phyloP scores from a whole-genome alignment of 1,140 invertebrate species.

The Nixonia krombeini region DNA sequence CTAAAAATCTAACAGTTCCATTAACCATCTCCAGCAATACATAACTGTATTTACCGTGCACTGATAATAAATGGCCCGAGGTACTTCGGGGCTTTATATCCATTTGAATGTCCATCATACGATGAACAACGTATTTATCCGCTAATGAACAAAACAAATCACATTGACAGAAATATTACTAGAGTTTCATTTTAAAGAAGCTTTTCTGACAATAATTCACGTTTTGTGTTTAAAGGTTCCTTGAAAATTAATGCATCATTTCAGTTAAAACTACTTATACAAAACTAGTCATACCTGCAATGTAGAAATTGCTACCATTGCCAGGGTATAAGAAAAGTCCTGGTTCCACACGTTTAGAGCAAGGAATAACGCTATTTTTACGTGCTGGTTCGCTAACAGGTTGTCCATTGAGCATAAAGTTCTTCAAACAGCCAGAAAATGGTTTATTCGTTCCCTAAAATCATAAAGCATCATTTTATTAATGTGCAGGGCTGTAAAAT shows the following conservation, averaged over 20 bases:
- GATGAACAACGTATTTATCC: conserved; percentile 84
- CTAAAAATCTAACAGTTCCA: conserved; percentile 84
- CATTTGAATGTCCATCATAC: conserved; percentile 84
- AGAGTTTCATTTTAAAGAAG: too few species aligned
- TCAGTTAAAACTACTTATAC: conserved; percentile 1
- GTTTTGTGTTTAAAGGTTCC: too few species aligned
- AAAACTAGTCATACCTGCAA: conserved; percentile 76
- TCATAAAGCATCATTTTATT: conserved; percentile 14
- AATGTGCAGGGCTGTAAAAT: conserved; percentile 2
- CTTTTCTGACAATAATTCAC: too few species aligned
- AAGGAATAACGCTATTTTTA: conserved; percentile 79
- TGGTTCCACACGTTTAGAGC: conserved; percentile 85
- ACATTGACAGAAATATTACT: too few species aligned
- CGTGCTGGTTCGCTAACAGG: conserved; percentile 74
- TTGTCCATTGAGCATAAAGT: conserved; percentile 82
- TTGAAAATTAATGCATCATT: too few species aligned
- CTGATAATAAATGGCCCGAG: conserved; percentile 85
- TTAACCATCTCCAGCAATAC: conserved; percentile 90
- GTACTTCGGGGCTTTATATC: conserved; percentile 90
- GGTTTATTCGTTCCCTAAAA: conserved; percentile 75
- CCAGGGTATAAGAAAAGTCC: conserved; percentile 89
- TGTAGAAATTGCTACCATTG: conserved; percentile 77
- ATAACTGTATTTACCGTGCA: conserved; percentile 86
- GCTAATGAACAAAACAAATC: conserved; percentile 56
- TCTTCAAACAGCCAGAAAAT: conserved; percentile 90